Evolutionary conservation across 2,113 vertebrate genomes (phyloP).

Genomic region (Scomber japonicus): DNA sequence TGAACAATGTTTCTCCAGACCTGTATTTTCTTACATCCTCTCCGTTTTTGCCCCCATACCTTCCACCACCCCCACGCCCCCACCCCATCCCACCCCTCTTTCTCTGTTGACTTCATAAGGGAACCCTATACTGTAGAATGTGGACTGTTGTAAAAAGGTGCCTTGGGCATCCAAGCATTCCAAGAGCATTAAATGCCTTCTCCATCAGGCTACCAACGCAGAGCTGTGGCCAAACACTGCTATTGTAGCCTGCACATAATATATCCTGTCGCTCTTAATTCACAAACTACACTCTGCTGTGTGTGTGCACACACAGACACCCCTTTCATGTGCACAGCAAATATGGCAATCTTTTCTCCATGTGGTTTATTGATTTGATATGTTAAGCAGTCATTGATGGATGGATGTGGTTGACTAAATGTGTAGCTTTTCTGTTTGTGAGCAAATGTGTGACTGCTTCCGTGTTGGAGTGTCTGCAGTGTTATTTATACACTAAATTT

Average conservation of each 20-base stretch:
- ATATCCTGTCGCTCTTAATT: slow-evolving; percentile 58
- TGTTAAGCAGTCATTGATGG: slow-evolving; percentile 73
- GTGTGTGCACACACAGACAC: slow-evolving; percentile 34
- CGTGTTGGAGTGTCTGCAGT: slow-evolving; percentile 45
- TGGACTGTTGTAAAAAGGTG: slow-evolving; percentile 70
- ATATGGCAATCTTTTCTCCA: slow-evolving; percentile 45
- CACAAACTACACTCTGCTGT: slow-evolving; percentile 32
- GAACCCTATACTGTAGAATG: slow-evolving; percentile 66
- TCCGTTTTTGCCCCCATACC: slow-evolving; percentile 24
- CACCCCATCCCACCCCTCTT: slow-evolving; percentile 1
- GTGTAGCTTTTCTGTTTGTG: slow-evolving; percentile 52
- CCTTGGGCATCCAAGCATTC: slow-evolving; percentile 65
- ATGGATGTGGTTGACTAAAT: slow-evolving; percentile 59
- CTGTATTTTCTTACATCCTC: slow-evolving; percentile 50
- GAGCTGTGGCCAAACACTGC: slow-evolving; percentile 50
- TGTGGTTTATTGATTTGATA: slow-evolving; percentile 79
- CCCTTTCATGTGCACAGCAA: slow-evolving; percentile 31
- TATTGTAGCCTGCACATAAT: slow-evolving; percentile 55
- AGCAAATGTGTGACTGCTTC: slow-evolving; percentile 42
- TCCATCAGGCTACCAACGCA: slow-evolving; percentile 58
- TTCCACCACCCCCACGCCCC: not conserved
- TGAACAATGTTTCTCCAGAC: slow-evolving; percentile 67
- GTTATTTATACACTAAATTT: slow-evolving; percentile 43
- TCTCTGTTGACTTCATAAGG: slow-evolving; percentile 51
- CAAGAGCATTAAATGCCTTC: slow-evolving; percentile 68